phyloP scores from a whole-genome alignment of 2,113 vertebrate species.

The Trematocara nigrifrons region DNA sequence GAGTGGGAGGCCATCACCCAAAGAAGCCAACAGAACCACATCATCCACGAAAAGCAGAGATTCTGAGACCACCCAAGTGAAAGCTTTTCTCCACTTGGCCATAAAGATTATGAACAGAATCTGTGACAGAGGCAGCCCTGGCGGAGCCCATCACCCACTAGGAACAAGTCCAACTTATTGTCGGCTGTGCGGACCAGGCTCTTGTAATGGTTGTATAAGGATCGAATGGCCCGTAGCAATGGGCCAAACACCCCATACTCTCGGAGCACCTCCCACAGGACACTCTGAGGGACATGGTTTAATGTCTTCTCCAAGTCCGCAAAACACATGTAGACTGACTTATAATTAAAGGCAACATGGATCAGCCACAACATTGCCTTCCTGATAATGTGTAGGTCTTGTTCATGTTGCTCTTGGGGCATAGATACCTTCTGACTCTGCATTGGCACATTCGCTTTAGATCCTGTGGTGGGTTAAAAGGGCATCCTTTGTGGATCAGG shows the following conservation, averaged over 20 bases:
- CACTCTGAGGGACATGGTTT: not conserved
- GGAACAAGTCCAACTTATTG: not conserved
- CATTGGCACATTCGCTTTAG: not conserved
- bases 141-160: not conserved
- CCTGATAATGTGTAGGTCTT: not conserved
- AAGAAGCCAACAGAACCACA: not conserved
- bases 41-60: not conserved
- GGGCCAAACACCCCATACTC: not conserved
- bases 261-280: not conserved
- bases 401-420: not conserved
- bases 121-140: not conserved
- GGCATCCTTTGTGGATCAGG: not conserved
- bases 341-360: not conserved
- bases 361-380: not conserved
- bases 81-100: not conserved
- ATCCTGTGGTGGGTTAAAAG: not conserved
- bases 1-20: not conserved
- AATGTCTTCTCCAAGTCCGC: not conserved
- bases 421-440: not conserved
- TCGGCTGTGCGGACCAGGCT: not conserved
- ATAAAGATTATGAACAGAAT: not conserved
- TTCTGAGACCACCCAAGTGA: not conserved
- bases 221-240: not conserved
- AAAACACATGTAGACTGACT: not conserved
- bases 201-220: not conserved